Conservation (phyloP, 2,797 vertebrate genomes). For the Salarias fasciatus region DNA sequence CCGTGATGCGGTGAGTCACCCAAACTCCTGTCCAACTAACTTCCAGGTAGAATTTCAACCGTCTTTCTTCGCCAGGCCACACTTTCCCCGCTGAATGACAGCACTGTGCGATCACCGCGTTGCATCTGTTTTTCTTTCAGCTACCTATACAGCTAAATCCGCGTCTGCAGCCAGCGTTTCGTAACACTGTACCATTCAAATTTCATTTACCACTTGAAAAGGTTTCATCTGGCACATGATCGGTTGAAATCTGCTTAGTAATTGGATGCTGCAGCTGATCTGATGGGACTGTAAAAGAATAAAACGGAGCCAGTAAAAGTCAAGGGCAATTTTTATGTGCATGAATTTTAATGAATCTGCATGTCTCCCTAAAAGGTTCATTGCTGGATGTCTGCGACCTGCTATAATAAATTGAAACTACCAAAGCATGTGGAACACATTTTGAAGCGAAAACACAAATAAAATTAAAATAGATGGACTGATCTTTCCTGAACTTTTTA, state of each 20-base stretch:
- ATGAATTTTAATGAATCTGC: constrained; percentile 56
- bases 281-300: constrained; percentile 51
- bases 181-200: neutral
- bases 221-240: constrained; percentile 37
- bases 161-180: constrained; percentile 6
- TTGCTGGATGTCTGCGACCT: constrained; percentile 2
- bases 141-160: constrained; percentile 7
- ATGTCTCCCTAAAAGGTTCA: constrained; percentile 23
- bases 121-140: constrained; percentile 12
- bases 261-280: constrained; percentile 43
- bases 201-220: constrained; percentile 40
- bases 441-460: neutral
- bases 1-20: neutral
- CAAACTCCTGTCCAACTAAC: neutral
- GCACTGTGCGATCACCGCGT: no score
- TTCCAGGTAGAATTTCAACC: neutral
- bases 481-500: neutral
- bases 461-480: neutral
- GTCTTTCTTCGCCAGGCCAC: no score
- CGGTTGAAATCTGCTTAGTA: constrained; percentile 42
- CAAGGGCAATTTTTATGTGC: constrained; percentile 55
- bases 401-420: neutral
- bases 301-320: constrained; percentile 40
- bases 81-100: no score
- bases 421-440: constrained; percentile 11